Base-by-base conservation (phyloP, 2,888 invertebrate genomes). In the Laothoe populi region DNA sequence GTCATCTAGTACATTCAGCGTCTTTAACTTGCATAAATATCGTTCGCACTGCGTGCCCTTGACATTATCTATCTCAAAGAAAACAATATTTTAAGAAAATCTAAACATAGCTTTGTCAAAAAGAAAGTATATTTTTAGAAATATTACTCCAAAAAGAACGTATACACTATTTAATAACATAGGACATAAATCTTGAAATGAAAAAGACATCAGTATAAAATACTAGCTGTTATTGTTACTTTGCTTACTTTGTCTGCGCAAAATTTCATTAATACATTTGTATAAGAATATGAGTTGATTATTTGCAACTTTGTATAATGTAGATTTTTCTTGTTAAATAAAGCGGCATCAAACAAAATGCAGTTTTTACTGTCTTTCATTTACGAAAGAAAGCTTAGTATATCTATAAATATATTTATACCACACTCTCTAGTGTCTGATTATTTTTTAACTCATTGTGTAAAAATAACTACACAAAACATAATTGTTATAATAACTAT, bases 191-290 rank as follows among this genome's bases (percentile, higher is more conserved):
- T 42, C 42, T 16, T 5, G 0, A 42, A 42, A 42, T 42, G 16
- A 42, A 42, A 42, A 42, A 42, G 42, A 42, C 42, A 16, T 42
- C 42, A 42, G 16, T 16, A 42, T 42, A 42, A 42, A 42, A 5
- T 4, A n/a, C 42, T 42, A 16, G 16, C n/a, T 16, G 16, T 16
- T 7, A n/a, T 42, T 42, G 1, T 16, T 42, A 42, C 42, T 42
- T 16, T 16, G 16, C 16, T 16, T 42, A 42, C 42, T 42, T 16
- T 16, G 16, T 42, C 16, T 16, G n/a, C 16, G 16, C 5, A 5
- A 31, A 16, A 42, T 40, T 16, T 13, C 5, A 16, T 16, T 42
- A 16, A 40, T 40, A n/a, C n/a, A 42, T 13, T 5, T 16, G 5
- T 42, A 16, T 0, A 16, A 2, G 3, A 16, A 42, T 0, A 3